These are phyloP conservation scores for Pteria penguin DNA, from an alignment of 2,888 invertebrate genomes.

Conservation along the genomic window DNA sequence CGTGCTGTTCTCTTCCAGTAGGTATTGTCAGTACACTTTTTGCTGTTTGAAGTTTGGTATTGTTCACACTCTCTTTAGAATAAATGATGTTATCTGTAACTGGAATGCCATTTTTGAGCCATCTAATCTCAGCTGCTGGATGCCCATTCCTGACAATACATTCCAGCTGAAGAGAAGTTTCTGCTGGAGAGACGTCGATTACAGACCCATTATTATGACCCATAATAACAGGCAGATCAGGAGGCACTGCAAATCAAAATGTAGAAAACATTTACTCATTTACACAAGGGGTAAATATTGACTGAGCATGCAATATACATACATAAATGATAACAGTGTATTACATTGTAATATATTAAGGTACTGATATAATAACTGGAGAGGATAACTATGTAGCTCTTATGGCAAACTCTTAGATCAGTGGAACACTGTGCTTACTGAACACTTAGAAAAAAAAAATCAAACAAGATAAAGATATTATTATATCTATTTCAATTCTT, in stretches of 20 bases:
- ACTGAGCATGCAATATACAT: too few relatives aligned
- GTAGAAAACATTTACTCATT: too few relatives aligned
- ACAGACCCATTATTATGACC: slow-evolving; percentile 94
- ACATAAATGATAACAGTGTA: too few relatives aligned
- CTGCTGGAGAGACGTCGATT: slow-evolving; percentile 88
- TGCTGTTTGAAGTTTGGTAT: slow-evolving; percentile 74
- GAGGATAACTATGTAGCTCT: too few relatives aligned
- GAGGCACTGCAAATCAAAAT: slow-evolving; percentile 87
- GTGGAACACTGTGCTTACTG: too few relatives aligned
- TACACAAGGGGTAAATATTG: too few relatives aligned
- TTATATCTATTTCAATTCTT: too few relatives aligned
- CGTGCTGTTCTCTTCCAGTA: slow-evolving; percentile 87
- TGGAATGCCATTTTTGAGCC: slow-evolving; percentile 94
- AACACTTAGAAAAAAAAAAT: too few relatives aligned
- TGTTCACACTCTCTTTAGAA: slow-evolving; percentile 35
- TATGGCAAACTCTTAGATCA: too few relatives aligned
- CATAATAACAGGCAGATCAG: slow-evolving; percentile 94
- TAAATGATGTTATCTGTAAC: slow-evolving; percentile 91
- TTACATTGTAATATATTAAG: too few relatives aligned
- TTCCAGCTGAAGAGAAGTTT: slow-evolving; percentile 91
- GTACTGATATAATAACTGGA: too few relatives aligned
- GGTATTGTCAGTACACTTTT: slow-evolving; percentile 90
- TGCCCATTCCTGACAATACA: slow-evolving; percentile 96
- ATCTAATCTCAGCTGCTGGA: slow-evolving; percentile 88
- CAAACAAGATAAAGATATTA: too few relatives aligned